Percentiles rank a stretch among this genome's conserved stretches.
phyloP scores from a whole-genome alignment of 2,113 vertebrate species.

The Trochalopteron elliotii region DNA sequence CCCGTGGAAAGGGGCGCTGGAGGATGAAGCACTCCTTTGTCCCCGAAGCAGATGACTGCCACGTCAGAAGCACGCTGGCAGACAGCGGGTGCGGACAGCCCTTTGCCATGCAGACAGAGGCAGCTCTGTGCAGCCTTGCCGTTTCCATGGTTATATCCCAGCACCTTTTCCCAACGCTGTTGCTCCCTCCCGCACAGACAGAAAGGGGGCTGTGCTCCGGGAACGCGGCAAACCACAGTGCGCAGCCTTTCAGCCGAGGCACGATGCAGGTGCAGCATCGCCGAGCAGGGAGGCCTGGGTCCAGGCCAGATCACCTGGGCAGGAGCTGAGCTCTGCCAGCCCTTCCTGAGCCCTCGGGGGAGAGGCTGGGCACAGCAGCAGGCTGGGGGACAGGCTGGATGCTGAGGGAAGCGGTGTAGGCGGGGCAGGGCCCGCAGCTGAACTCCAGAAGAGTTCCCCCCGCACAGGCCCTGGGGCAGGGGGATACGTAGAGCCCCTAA shows the following conservation, averaged over 20 bases:
- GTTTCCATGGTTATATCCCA: conserved; percentile 34
- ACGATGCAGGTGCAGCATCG: background rate
- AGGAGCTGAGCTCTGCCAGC: background rate
- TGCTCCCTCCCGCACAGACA: background rate
- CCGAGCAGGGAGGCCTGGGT: background rate
- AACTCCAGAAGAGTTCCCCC: background rate
- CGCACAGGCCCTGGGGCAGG: background rate
- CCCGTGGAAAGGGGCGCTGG: background rate
- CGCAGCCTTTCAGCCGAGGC: background rate
- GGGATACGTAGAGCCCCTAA: rapidly evolving
- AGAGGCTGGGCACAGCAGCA: background rate
- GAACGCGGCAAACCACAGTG: background rate
- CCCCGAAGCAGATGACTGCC: background rate
- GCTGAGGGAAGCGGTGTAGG: background rate
- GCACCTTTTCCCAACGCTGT: background rate
- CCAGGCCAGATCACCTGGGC: background rate
- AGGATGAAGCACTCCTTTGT: background rate
- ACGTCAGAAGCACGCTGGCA: background rate
- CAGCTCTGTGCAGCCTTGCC: background rate
- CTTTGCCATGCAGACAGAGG: background rate
- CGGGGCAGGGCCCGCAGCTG: too few species aligned
- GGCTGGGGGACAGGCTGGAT: background rate
- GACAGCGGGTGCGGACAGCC: background rate
- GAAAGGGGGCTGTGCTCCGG: background rate
- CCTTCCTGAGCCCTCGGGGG: background rate